phyloP scores from a whole-genome alignment of 1,140 invertebrate genomes.

The Penaeus vannamei region DNA sequence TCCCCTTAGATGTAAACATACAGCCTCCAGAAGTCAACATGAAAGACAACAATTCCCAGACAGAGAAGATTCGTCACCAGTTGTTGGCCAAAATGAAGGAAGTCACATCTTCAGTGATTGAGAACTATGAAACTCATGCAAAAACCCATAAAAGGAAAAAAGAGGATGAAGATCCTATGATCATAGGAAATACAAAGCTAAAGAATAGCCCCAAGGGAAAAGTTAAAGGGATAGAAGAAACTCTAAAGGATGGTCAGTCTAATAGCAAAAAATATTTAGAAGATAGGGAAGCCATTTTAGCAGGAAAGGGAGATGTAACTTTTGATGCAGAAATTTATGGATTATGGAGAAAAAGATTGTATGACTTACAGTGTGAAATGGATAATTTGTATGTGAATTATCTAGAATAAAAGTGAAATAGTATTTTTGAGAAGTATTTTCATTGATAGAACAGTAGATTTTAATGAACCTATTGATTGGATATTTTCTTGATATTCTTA shows the following conservation, averaged over 20 bases:
- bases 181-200: neutral
- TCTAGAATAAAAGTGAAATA: slow-evolving; percentile 31
- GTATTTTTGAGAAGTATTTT: no score
- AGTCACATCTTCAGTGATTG: neutral
- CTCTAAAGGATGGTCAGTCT: neutral
- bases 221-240: neutral
- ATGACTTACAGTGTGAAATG: slow-evolving; percentile 30
- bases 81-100: slow-evolving; percentile 48
- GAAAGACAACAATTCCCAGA: neutral
- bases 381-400: slow-evolving; percentile 49
- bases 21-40: neutral
- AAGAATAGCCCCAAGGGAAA: neutral
- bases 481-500: no score
- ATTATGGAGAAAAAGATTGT: slow-evolving; percentile 41
- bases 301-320: slow-evolving; percentile 39
- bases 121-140: slow-evolving; percentile 28
- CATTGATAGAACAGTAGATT: no score
- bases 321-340: slow-evolving; percentile 38
- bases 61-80: slow-evolving; percentile 26
- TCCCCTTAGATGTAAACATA: slow-evolving; percentile 42
- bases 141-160: neutral
- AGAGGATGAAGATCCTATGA: neutral
- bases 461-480: no score
- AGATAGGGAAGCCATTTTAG: slow-evolving; percentile 40
- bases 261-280: slow-evolving; percentile 2